Evolutionary conservation across 2,888 invertebrate species (phyloP).

Genomic region (Acanthopleura granulata): DNA sequence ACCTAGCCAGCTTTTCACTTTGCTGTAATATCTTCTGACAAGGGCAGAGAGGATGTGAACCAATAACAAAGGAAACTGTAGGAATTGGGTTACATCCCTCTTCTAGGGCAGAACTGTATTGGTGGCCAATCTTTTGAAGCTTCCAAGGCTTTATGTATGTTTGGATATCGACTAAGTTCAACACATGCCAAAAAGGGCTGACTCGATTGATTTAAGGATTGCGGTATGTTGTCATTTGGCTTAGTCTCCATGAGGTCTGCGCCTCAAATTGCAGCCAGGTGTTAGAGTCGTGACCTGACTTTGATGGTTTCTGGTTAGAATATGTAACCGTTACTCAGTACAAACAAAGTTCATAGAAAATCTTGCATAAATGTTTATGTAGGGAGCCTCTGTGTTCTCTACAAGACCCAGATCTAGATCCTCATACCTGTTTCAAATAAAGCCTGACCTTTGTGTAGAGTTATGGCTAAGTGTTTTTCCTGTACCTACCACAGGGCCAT

Average conservation of each 20-base stretch:
- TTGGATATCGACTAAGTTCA: no score
- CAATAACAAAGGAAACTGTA: slow-evolving; percentile 12
- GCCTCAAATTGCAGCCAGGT: not conserved
- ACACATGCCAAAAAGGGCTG: not conserved
- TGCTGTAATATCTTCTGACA: not conserved
- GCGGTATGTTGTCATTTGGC: slow-evolving; percentile 2
- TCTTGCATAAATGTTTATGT: slow-evolving; percentile 8
- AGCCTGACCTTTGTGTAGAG: no score
- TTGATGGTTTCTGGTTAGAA: not conserved
- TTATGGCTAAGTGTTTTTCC: no score
- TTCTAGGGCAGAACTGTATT: no score
- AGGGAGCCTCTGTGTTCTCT: not conserved
- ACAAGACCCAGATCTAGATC: no score
- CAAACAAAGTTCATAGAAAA: slow-evolving; percentile 7
- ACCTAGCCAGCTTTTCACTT: no score
- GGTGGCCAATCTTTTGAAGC: no score
- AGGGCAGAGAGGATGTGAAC: not conserved
- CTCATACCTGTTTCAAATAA: no score
- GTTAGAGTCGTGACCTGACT: not conserved
- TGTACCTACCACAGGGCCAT: no score
- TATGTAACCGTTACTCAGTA: not conserved
- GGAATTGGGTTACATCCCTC: not conserved
- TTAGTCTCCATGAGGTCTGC: slow-evolving; percentile 5
- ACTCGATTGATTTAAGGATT: not conserved
- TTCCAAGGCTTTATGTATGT: no score